Evolutionary conservation across 2,888 invertebrate genomes (phyloP), one percentile per base, ranked within the genome.

Genomic region (Geophilus truncorum): DNA sequence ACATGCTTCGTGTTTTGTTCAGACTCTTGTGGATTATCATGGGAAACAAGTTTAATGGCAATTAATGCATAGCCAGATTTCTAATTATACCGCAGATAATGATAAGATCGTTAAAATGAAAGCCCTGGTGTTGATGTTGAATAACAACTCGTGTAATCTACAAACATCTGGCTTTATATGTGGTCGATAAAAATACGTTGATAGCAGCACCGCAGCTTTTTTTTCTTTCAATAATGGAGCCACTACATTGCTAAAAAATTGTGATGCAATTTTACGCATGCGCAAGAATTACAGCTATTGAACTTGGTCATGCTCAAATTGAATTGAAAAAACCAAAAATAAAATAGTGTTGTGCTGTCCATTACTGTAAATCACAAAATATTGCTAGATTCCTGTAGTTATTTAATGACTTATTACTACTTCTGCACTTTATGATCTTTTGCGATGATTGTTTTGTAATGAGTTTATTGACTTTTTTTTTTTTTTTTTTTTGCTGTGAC

Each of bases 1-100:
- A 62, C 62, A 62, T 62, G 62, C 62, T 62, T 62, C 62, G 62
- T 62, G 62, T 62, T 62, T 62, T 62, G 62, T 62, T 62, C 10
- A 7, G 25, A 23, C 62, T 62, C 23, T 25, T 7, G 25, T 62
- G 62, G 62, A 62, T 62, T 62, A 62, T 62, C 62, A 62, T 28
- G 28, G 62, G 25, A 28, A 62, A 62, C 62, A 62, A 62, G 25
- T 62, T 62, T 62, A 62, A 62, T 62, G 62, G 62, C 62, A 62
- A 62, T 62, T 62, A 62, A 62, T 62, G 62, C 62, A 25, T 28
- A 62, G 62, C 62, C 62, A 62, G 62, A 62, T 62, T 62, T 62
- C 62, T 62, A 62, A 62, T 62, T 62, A 62, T 62, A 15, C 25
- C 62, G 15, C 25, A 62, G 62, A 62, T 62, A 62, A 62, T 62